Percentiles rank a stretch among this genome's conserved stretches.
Evolutionary conservation across 1,140 invertebrate genomes (phyloP).

Genomic region (Oreohelix idahoensis): DNA sequence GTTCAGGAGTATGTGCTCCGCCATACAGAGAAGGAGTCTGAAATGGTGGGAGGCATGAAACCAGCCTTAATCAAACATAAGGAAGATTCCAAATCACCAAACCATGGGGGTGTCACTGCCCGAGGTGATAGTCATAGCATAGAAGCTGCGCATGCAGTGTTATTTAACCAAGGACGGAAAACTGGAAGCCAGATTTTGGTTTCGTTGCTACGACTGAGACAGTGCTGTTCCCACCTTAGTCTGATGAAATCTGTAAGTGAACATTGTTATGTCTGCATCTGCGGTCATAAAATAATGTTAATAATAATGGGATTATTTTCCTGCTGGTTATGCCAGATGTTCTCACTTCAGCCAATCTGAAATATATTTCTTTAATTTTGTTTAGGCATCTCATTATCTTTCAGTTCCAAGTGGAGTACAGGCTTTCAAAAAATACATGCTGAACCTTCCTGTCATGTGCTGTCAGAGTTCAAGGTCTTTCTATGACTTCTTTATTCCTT

Average conservation of each 20-base stretch:
- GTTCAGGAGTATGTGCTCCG: conserved; percentile 66
- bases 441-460: no score
- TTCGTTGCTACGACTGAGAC: conserved; percentile 85
- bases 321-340: no score
- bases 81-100: neutral
- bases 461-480: no score
- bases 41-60: conserved; percentile 22
- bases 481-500: no score
- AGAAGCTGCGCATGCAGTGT: conserved; percentile 75
- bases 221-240: conserved; percentile 90
- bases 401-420: no score
- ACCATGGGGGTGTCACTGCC: no score
- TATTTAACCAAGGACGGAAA: conserved; percentile 26
- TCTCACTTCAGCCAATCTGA: no score
- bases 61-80: neutral
- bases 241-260: conserved; percentile 77
- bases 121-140: conserved; percentile 54
- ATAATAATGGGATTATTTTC: no score
- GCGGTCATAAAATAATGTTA: no score
- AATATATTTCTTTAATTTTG: no score
- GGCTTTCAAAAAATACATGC: no score
- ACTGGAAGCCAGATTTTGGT: conserved; percentile 79
- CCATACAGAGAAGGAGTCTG: conserved; percentile 63
- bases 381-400: no score
- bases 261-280: neutral